A percentile compares a stretch with the other conserved stretches of the same genome.
Conservation (phyloP, 2,797 vertebrate genomes). For the Columba guinea region DNA sequence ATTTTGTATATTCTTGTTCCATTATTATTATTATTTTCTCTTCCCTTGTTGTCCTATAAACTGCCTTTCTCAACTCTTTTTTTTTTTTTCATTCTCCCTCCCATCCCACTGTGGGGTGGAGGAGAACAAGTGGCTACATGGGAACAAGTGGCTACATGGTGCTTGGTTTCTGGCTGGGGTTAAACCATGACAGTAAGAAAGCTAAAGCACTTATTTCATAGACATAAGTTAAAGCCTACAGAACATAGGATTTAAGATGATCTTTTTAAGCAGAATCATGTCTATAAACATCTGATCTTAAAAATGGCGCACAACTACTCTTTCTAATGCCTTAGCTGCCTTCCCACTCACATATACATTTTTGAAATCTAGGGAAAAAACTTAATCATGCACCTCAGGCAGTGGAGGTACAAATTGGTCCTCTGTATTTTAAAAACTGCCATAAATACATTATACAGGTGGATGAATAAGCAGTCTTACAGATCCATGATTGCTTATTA, state of each 20-base stretch:
- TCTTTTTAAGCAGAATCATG: neutral
- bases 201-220: neutral
- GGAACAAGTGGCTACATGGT: too few species aligned
- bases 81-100: too few species aligned
- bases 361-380: neutral
- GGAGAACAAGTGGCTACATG: too few species aligned
- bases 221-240: neutral
- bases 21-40: too few species aligned
- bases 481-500: slow-evolving; percentile 12
- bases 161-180: too few species aligned
- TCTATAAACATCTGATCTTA: neutral
- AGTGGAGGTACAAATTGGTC: neutral
- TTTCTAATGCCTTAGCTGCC: neutral
- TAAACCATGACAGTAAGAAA: neutral
- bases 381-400: neutral
- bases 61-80: too few species aligned
- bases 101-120: too few species aligned
- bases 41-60: too few species aligned
- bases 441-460: slow-evolving; percentile 1
- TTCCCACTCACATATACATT: neutral
- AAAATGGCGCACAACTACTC: neutral
- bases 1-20: too few species aligned
- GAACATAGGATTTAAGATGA: neutral
- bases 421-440: neutral
- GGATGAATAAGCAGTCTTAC: neutral